A percentile compares a stretch with the other conserved stretches of the same genome.
phyloP scores from a whole-genome alignment of 2,888 invertebrate species.

The Eustalomyia histrio region DNA sequence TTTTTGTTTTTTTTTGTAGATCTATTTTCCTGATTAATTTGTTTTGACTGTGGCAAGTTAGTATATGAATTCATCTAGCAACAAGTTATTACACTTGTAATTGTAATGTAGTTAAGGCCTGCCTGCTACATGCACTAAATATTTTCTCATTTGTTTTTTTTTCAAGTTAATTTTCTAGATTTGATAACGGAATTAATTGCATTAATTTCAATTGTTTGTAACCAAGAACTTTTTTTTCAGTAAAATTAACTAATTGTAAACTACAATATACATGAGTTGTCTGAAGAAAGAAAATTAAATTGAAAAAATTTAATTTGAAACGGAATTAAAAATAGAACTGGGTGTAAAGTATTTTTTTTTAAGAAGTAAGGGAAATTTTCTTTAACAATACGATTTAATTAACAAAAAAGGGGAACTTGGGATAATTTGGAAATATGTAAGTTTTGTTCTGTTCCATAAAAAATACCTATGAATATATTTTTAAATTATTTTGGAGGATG shows the following conservation, averaged over 20 bases:
- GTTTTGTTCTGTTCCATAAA: too few species aligned
- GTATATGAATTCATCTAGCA: neutral
- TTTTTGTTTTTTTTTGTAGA: conserved; percentile 22
- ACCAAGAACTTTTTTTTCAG: neutral
- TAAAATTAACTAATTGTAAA: neutral
- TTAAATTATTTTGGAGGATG: too few species aligned
- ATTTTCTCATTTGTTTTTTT: conserved; percentile 6
- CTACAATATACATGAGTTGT: neutral
- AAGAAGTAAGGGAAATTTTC: too few species aligned
- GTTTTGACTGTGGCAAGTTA: conserved; percentile 12
- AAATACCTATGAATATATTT: too few species aligned
- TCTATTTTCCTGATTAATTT: conserved; percentile 31
- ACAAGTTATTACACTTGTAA: neutral
- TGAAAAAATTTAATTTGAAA: neutral
- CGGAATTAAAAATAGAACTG: conserved; percentile 1
- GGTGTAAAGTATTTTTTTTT: too few species aligned
- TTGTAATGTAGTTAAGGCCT: conserved; percentile 13
- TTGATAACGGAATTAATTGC: conserved; percentile 34
- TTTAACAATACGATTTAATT: too few species aligned
- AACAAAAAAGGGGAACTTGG: too few species aligned
- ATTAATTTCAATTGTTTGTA: conserved; percentile 1
- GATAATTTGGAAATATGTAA: too few species aligned
- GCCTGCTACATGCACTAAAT: conserved; percentile 9
- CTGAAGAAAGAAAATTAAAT: neutral
- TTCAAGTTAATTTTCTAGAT: neutral